Conservation (phyloP, 2,888 invertebrate genomes). For the Thalpophila matura region DNA sequence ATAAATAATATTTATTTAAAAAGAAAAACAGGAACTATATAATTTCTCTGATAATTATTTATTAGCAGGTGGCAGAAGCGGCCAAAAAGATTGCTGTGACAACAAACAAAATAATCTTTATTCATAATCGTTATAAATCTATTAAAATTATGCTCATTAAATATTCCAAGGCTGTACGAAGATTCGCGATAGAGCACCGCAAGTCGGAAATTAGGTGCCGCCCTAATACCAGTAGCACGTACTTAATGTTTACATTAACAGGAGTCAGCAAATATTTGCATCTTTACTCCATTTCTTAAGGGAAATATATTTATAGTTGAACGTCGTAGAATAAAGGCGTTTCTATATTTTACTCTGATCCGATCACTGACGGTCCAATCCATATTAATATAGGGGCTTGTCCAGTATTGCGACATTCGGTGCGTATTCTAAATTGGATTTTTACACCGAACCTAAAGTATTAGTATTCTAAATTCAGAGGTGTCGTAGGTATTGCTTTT, state of each 20-base stretch:
- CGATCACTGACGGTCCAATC: no score
- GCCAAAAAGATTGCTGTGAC: not conserved
- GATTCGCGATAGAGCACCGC: constrained; percentile 17
- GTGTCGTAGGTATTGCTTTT: no score
- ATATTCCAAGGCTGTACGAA: constrained; percentile 31
- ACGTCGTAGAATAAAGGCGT: not conserved
- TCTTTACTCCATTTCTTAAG: constrained; percentile 14
- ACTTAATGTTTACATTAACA: constrained; percentile 40
- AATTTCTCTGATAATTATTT: no score
- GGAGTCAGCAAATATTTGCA: constrained; percentile 46
- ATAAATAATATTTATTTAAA: no score
- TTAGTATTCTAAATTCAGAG: no score
- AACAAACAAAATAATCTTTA: constrained; percentile 12
- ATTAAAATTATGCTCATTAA: constrained; percentile 47
- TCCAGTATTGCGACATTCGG: no score
- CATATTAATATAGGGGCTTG: no score
- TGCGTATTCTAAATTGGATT: no score
- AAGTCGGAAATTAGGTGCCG: constrained; percentile 45
- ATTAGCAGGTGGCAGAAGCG: not conserved
- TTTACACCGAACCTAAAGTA: no score
- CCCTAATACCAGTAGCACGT: constrained; percentile 46
- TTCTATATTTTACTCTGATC: not conserved
- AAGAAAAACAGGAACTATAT: no score
- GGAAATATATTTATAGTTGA: not conserved
- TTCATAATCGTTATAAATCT: constrained; percentile 19